Base-by-base conservation (phyloP, 2,797 vertebrate genomes). In the Onychomys torridus region DNA sequence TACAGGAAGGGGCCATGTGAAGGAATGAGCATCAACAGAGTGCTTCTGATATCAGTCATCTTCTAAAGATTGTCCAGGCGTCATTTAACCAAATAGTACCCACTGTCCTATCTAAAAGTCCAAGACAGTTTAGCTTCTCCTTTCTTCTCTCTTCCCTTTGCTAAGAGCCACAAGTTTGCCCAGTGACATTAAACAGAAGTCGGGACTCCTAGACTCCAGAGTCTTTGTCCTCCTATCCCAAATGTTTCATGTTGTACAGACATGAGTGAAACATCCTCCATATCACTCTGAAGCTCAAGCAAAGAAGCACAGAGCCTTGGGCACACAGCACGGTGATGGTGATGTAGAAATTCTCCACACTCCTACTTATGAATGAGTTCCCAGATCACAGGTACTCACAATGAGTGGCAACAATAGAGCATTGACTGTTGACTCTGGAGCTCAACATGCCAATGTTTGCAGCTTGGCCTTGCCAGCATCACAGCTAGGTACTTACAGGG, bases 111-210 rank as follows among this genome's bases (percentile, higher is more conserved):
- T 65, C 7, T 4, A 49, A 85, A 40, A 52, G 1, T 25, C 46
- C 17, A 27, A 21, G 23, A 75, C 27, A 91, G 19, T 63, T 49
- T 21, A 11, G 9, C 3, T 61, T 78, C 40, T 57, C 40, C 34
- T 59, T 92, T 95, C 29, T 29, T 83, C 63, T 40, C 29, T 83
- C 55, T 81, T 93, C 12, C 10, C 23, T 77, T 93, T 92, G 34
- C 61, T 92, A 71, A 11, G 16, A 84, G 29, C 19, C 52, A 25
- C 9, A 10, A 40, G 34, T 40, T 82, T 77, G 6, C 46, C 76
- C 21, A 34, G 27, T 73, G 46, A 84, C n/a, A 67, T 14, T 17
- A 37, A 71, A 32, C 10, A 63, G 7, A 89, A 7, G 0, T 59
- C 32, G 69, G 76, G 65, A 1, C 43, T 34, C 46, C 55, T 87